phyloP scores from a whole-genome alignment of 2,113 vertebrate species.

The Urocolius indicus region DNA sequence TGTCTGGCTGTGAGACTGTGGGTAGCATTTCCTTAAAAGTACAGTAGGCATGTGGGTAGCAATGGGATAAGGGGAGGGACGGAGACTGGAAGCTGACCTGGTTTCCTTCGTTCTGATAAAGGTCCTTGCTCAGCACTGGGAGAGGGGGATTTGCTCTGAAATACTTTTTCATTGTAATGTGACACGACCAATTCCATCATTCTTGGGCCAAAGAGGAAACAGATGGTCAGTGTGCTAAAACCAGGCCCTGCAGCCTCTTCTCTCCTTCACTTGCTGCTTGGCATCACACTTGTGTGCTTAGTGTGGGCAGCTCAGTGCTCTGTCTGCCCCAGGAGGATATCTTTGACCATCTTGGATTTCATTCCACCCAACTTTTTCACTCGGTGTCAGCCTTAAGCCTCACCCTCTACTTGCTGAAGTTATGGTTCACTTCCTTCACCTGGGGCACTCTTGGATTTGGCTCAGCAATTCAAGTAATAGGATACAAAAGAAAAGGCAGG shows the following conservation, averaged over 20 bases:
- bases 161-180: background rate
- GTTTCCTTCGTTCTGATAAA: background rate
- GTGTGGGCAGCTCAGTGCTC: background rate
- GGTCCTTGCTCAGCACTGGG: background rate
- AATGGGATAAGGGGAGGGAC: background rate
- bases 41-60: slow-evolving; percentile 20
- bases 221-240: slow-evolving; percentile 4
- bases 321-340: background rate
- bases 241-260: background rate
- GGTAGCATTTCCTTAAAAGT: slow-evolving; percentile 65
- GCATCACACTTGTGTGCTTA: background rate
- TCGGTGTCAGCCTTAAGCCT: background rate
- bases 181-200: background rate
- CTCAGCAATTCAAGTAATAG: background rate
- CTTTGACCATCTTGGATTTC: background rate
- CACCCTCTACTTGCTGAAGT: background rate
- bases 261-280: background rate
- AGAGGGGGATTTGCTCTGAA: background rate
- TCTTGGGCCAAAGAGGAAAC: slow-evolving; percentile 57
- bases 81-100: slow-evolving; percentile 16
- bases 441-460: background rate
- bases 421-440: background rate
- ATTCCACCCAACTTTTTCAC: background rate
- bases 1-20: background rate
- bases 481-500: slow-evolving; percentile 12